A percentile compares a stretch with the other conserved stretches of the same genome.
Conservation (phyloP, 92 coral and sea anemone species). For the Zoanthus sansibaricus region DNA sequence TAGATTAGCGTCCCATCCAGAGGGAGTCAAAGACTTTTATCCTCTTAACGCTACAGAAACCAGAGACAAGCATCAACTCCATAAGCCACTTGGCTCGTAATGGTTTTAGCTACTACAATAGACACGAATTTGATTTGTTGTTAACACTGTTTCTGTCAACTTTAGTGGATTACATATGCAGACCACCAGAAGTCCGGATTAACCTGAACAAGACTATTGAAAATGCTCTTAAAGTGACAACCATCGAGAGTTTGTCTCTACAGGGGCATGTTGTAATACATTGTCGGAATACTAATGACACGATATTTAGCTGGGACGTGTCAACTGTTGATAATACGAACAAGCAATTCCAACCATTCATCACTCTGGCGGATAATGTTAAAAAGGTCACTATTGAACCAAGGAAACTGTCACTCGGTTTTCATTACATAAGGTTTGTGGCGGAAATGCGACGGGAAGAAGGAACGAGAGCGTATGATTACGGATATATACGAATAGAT, state of each 20-base stretch:
- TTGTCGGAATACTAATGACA: constrained; percentile 64
- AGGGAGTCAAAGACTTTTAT: no score
- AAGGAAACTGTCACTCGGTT: constrained; percentile 54
- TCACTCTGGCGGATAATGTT: constrained; percentile 47
- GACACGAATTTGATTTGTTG: neutral
- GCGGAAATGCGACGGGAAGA: constrained; percentile 80
- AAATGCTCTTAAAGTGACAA: constrained; percentile 56
- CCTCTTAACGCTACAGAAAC: no score
- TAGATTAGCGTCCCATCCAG: no score
- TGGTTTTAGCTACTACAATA: no score
- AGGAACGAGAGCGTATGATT: constrained; percentile 75
- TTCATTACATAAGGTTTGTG: constrained; percentile 62
- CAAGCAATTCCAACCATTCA: constrained; percentile 56
- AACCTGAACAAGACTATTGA: constrained; percentile 55
- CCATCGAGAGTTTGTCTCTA: constrained; percentile 47
- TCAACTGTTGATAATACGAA: constrained; percentile 52
- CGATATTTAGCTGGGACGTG: constrained; percentile 66
- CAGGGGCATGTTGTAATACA: constrained; percentile 48
- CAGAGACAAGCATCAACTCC: no score
- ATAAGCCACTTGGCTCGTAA: no score
- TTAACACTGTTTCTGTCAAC: neutral
- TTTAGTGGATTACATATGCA: constrained; percentile 80
- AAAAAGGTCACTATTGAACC: constrained; percentile 55
- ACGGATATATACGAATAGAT: constrained; percentile 70
- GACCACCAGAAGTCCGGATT: constrained; percentile 74